Evolutionary conservation across 2,888 invertebrate species (phyloP), one percentile per base, ranked within the genome.

Genomic region (Andrena praecox): DNA sequence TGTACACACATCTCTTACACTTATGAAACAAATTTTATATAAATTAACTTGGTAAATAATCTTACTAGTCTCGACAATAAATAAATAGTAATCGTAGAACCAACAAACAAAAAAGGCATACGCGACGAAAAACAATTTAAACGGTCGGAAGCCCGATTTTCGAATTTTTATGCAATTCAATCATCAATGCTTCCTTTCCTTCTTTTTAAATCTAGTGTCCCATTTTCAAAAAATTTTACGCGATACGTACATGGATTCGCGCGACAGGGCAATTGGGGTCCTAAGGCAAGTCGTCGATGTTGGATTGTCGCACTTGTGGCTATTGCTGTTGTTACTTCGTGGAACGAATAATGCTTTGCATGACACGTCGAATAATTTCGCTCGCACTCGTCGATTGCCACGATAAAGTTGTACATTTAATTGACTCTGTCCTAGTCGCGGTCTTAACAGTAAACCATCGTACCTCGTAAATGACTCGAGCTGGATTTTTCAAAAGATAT

Each of bases 241-340:
- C 2, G 1, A 27, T 16, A 6, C 24, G 16, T 5, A 31, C 27
- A 42, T 31, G 48, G 64, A 66, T 77, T 62, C 27, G n/a, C 27
- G 68, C 63, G 69, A 79, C 54, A 62, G 12, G 24, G 64, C 42
- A 62, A 63, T 63, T 5, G 16, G 52, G 20, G 59, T 73, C 42
- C 68, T 68, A 77, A 84, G 77, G 75, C 79, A 79, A 80, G 16
- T 79, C 12, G 62, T 84, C 75, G 72, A 75, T 81, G 71, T 74
- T 31, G 27, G 77, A 81, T 85, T 85, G 70, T 79, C 79, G 64
- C 59, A 31, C 54, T 67, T 35, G 12, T 52, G n/a, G 48, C 24
- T 67, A 20, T 12, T 54, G 5, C 20, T 12, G 35, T 35, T 54
- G 10, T n/a, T n/a, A 1, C 7, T 12, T 52, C 29, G 35, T 59